A percentile compares a stretch with the other conserved stretches of the same genome.
Conservation (phyloP, 2,113 vertebrate species). For the Thamnophis sirtalis region DNA sequence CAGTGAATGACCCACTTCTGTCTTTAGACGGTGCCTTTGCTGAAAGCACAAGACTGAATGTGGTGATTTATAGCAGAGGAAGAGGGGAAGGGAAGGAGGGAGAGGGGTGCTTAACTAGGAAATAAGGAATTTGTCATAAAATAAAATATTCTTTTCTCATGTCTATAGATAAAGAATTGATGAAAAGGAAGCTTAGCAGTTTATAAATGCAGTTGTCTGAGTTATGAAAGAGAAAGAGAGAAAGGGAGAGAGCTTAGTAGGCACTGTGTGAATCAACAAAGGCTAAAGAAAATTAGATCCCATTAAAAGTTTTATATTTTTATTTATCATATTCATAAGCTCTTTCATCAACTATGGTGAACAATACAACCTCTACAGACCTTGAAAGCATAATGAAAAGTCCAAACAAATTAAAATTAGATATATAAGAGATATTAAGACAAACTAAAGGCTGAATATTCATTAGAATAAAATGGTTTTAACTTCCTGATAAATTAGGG, state of each 20-base stretch:
- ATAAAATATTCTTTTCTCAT: slow-evolving; percentile 19
- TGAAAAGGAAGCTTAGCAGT: slow-evolving; percentile 25
- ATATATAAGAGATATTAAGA: not conserved
- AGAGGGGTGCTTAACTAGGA: not conserved
- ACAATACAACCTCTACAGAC: not conserved
- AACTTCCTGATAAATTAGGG: not conserved
- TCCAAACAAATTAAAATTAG: not conserved
- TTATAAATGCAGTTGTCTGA: not conserved
- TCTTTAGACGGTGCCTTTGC: not conserved
- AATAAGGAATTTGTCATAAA: slow-evolving; percentile 2
- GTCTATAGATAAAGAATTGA: not conserved
- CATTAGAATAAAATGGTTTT: not conserved
- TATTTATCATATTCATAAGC: not conserved
- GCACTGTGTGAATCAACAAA: not conserved
- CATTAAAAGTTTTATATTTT: not conserved
- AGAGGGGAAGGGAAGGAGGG: no score
- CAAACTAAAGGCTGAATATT: not conserved
- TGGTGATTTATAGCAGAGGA: slow-evolving; percentile 13
- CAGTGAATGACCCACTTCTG: not conserved
- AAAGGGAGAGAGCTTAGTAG: not conserved
- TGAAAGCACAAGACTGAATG: slow-evolving; percentile 1
- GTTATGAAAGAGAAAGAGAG: not conserved
- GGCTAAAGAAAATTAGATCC: slow-evolving; percentile 7
- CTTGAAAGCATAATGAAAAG: not conserved
- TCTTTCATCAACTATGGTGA: not conserved